Conservation (phyloP, 1,140 invertebrate species). For the Drosophila trapezifrons region DNA sequence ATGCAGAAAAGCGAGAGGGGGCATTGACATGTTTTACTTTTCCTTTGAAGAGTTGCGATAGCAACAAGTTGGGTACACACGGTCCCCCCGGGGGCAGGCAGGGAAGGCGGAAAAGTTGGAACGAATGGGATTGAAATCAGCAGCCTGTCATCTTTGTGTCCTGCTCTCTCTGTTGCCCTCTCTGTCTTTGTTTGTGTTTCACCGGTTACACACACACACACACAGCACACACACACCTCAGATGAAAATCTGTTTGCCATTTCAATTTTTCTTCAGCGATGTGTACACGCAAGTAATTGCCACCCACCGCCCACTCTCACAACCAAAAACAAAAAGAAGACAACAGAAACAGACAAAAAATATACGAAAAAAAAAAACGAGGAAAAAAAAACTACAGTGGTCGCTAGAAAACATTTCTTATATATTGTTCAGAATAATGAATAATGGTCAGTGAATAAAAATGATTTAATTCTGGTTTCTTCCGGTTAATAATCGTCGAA, state of each 20-base stretch:
- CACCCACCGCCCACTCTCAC: background rate
- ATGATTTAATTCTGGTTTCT: slow-evolving; percentile 3
- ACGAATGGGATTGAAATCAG: slow-evolving; percentile 44
- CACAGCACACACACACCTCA: slow-evolving; percentile 29
- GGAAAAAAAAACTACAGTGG: slow-evolving; percentile 1
- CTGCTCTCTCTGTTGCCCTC: background rate
- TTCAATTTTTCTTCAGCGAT: slow-evolving; percentile 27
- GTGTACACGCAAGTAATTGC: slow-evolving; percentile 21
- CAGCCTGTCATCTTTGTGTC: slow-evolving; percentile 27
- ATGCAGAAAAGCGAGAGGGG: slow-evolving; percentile 2
- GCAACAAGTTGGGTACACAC: slow-evolving; percentile 37
- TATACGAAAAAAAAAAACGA: no score
- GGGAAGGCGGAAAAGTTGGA: slow-evolving; percentile 18
- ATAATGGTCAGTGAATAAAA: background rate
- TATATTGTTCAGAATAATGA: no score
- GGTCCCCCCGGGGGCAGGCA: background rate
- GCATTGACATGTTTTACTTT: slow-evolving; percentile 17
- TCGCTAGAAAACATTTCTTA: background rate
- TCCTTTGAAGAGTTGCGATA: slow-evolving; percentile 43
- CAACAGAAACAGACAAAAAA: no score
- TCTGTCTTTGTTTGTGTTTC: slow-evolving; percentile 26
- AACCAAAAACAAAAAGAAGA: background rate
- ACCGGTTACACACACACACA: slow-evolving; percentile 27
- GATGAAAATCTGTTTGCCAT: slow-evolving; percentile 64
- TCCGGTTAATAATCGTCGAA: slow-evolving; percentile 7